These are phyloP conservation scores for Antheraea pernyi DNA, from an alignment of 1,140 invertebrate species.

Conservation along the genomic window DNA sequence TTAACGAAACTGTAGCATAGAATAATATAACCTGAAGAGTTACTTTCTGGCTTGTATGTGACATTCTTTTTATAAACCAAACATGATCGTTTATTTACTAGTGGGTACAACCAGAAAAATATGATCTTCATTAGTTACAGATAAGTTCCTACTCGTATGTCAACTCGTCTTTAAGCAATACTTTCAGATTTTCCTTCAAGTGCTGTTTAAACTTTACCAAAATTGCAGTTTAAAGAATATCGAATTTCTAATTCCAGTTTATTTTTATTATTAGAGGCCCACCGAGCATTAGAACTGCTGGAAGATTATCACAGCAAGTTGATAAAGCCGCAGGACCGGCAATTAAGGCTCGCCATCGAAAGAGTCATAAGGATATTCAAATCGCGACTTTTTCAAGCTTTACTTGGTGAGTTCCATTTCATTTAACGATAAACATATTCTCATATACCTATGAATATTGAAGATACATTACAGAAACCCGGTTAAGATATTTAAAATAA, in stretches of 20 bases:
- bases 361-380: slow-evolving; percentile 99
- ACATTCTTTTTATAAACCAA: neutral
- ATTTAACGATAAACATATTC: neutral
- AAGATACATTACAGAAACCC: neutral
- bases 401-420: slow-evolving; percentile 89
- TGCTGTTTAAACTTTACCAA: neutral
- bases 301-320: slow-evolving; percentile 98
- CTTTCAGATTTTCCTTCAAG: too few relatives aligned
- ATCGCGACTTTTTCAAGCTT: slow-evolving; percentile 96
- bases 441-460: neutral
- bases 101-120: too few relatives aligned
- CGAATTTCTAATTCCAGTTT: neutral
- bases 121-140: too few relatives aligned
- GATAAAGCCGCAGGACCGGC: slow-evolving; percentile 94
- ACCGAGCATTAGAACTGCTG: slow-evolving; percentile 96
- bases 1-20: too few relatives aligned
- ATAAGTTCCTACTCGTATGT: too few relatives aligned
- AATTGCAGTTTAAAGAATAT: neutral
- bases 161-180: too few relatives aligned
- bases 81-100: too few relatives aligned
- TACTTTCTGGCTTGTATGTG: neutral
- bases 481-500: too few relatives aligned
- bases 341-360: slow-evolving; percentile 96
- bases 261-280: slow-evolving; percentile 88
- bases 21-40: too few relatives aligned